Evolutionary conservation across 2,113 vertebrate species (phyloP).

Genomic region (Muntiacus muntjak): DNA sequence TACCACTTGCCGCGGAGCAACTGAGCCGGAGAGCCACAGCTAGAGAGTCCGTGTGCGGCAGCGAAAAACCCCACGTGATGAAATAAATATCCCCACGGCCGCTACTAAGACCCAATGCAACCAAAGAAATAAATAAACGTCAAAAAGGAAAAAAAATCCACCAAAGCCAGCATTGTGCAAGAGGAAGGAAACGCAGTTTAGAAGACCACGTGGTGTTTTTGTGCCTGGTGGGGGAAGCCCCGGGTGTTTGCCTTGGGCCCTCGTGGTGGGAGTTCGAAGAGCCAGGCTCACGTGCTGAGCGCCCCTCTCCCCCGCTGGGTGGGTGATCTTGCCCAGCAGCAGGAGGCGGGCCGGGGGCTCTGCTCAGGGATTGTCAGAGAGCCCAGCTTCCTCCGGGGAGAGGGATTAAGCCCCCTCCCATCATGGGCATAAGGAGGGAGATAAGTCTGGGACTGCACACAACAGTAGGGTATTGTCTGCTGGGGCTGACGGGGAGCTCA

Average conservation of each 20-base stretch:
- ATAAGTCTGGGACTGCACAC: neutral
- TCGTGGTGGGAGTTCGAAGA: neutral
- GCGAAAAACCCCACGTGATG: neutral
- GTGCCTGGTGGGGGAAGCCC: neutral
- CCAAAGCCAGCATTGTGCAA: neutral
- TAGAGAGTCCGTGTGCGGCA: neutral
- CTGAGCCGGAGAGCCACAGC: neutral
- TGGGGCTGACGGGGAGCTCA: neutral
- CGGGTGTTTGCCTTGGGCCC: fast-evolving
- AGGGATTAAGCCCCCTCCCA: fast-evolving
- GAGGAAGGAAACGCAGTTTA: neutral
- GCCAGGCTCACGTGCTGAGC: fast-evolving
- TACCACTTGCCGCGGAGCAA: neutral
- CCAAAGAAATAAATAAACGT: neutral
- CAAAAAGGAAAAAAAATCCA: neutral
- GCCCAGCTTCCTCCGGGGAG: neutral
- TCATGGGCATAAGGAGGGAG: neutral
- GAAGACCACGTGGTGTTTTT: neutral
- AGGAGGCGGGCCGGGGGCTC: neutral
- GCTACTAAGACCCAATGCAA: neutral
- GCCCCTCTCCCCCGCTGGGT: fast-evolving
- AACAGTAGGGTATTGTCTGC: neutral
- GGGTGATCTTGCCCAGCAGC: neutral
- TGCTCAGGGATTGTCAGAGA: neutral
- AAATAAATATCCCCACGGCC: neutral